These are phyloP conservation scores for Ophraella communa DNA, from an alignment of 2,888 invertebrate species.

Conservation along the genomic window DNA sequence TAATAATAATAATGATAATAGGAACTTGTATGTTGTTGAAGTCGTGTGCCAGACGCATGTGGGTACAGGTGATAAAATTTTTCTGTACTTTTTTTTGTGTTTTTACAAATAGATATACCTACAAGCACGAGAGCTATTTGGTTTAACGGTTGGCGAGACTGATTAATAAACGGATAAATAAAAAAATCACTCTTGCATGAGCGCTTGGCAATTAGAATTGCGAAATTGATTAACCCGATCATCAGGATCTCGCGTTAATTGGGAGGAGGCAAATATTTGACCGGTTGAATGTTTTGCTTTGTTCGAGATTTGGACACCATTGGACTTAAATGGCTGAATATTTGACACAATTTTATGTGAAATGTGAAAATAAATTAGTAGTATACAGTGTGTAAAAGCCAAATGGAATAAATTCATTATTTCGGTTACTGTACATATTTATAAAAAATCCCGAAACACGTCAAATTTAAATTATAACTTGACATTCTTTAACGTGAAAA, in stretches of 20 bases:
- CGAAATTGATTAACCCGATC: slow-evolving; percentile 3
- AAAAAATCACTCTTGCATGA: slow-evolving; percentile 31
- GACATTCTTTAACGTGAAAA: too few species aligned
- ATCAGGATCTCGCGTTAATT: not conserved
- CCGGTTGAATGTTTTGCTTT: too few species aligned
- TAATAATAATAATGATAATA: too few species aligned
- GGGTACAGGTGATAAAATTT: slow-evolving; percentile 54
- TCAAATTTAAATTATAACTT: too few species aligned
- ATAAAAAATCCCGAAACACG: too few species aligned
- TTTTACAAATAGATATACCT: not conserved
- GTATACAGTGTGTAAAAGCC: too few species aligned
- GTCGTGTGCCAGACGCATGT: slow-evolving; percentile 52
- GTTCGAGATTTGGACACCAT: too few species aligned
- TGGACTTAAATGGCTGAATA: too few species aligned
- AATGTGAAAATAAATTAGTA: too few species aligned
- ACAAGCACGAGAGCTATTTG: slow-evolving; percentile 36
- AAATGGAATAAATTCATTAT: too few species aligned
- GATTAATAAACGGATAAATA: slow-evolving; percentile 36
- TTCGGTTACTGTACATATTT: too few species aligned
- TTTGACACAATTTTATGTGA: too few species aligned
- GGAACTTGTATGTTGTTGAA: slow-evolving; percentile 47
- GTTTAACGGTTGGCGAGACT: slow-evolving; percentile 41
- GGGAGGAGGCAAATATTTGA: not conserved
- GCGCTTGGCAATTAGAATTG: slow-evolving; percentile 7
- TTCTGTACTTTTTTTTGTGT: slow-evolving; percentile 36